These are phyloP conservation scores for Bombus affinis DNA, from an alignment of 1,140 invertebrate genomes.

Conservation along the genomic window DNA sequence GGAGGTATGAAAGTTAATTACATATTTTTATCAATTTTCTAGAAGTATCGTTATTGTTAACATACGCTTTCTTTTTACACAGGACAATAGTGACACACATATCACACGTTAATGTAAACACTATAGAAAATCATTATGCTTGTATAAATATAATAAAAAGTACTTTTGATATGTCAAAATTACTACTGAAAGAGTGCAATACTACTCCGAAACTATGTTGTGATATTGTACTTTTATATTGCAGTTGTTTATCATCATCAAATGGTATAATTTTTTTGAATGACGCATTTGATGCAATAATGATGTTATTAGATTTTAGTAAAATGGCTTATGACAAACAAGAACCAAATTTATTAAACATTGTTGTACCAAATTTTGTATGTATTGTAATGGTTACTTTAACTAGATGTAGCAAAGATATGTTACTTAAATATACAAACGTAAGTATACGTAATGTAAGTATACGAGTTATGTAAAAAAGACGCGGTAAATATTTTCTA, in stretches of 20 bases:
- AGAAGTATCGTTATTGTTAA: background rate
- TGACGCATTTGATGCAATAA: slow-evolving; percentile 56
- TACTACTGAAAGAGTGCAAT: slow-evolving; percentile 50
- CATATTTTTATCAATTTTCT: background rate
- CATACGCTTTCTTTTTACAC: slow-evolving; percentile 10
- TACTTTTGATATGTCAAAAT: slow-evolving; percentile 56
- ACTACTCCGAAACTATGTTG: slow-evolving; percentile 63
- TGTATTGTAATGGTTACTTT: slow-evolving; percentile 57
- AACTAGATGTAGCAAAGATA: slow-evolving; percentile 42
- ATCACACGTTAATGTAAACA: slow-evolving; percentile 21
- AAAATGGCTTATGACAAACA: slow-evolving; percentile 57
- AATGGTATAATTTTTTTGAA: slow-evolving; percentile 61
- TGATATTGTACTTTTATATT: slow-evolving; percentile 63
- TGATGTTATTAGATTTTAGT: slow-evolving; percentile 57
- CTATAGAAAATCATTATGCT: slow-evolving; percentile 30
- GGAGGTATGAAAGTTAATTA: slow-evolving; percentile 48
- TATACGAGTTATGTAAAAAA: background rate
- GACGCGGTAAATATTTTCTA: background rate
- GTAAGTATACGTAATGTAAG: slow-evolving; percentile 39
- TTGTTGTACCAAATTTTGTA: slow-evolving; percentile 56
- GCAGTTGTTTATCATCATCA: slow-evolving; percentile 44
- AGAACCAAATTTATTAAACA: slow-evolving; percentile 52
- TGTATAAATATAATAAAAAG: slow-evolving; percentile 57
- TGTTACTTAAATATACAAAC: slow-evolving; percentile 47
- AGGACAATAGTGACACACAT: slow-evolving; percentile 57